phyloP scores from a whole-genome alignment of 1,140 invertebrate species.

The Caenorhabditis tropicalis region DNA sequence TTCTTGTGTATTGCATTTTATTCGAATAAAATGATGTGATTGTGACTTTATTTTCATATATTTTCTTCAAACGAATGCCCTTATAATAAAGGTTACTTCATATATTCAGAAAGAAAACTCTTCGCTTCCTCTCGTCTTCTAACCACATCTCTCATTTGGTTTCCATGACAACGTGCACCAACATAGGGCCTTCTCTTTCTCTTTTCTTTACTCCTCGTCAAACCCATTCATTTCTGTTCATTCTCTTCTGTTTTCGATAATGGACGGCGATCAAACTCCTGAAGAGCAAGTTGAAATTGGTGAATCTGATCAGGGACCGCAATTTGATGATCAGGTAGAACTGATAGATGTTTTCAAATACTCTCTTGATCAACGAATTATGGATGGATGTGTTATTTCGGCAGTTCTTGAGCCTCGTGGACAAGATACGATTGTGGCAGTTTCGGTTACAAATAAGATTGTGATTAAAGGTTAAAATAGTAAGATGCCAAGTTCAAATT shows the following conservation, averaged over 20 bases:
- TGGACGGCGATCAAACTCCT: conserved; percentile 2
- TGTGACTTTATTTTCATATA: too few relatives aligned
- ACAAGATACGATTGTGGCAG: conserved; percentile 19
- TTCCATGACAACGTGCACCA: not conserved
- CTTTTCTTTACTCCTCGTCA: not conserved
- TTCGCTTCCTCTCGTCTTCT: not conserved
- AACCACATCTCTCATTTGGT: not conserved
- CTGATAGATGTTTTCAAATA: not conserved
- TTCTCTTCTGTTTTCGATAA: not conserved
- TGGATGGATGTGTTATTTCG: conserved; percentile 7
- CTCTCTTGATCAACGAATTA: conserved; percentile 9
- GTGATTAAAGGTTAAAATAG: conserved; percentile 3
- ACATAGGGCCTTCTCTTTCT: not conserved
- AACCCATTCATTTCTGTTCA: not conserved
- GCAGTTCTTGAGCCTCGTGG: conserved; percentile 1
- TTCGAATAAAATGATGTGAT: too few relatives aligned
- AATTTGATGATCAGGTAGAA: conserved; percentile 7
- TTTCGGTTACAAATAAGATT: conserved; percentile 44
- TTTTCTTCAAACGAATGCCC: too few relatives aligned
- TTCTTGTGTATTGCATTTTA: too few relatives aligned
- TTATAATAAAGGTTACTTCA: too few relatives aligned
- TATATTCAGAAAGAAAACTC: too few relatives aligned
- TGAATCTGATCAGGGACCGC: not conserved
- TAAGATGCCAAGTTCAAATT: not conserved
- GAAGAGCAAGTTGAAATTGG: conserved; percentile 8